Conservation (phyloP, 2,113 vertebrate species). For the Nymphicus hollandicus region DNA sequence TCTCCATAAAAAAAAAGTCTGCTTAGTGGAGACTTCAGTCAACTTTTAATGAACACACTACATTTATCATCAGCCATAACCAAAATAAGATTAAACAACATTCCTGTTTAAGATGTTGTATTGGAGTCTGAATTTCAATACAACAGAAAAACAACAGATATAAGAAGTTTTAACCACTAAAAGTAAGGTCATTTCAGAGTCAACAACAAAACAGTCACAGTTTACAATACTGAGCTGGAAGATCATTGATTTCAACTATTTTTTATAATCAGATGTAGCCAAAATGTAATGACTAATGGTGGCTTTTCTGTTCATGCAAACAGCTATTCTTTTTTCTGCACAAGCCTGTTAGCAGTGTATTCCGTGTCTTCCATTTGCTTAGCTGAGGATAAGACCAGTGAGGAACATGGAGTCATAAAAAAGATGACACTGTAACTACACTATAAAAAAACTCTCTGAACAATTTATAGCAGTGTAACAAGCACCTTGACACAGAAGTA, state of each 20-base stretch:
- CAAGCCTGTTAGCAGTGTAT: not conserved
- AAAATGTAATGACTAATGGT: not conserved
- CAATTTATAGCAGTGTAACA: not conserved
- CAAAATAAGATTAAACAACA: not conserved
- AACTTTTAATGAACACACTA: not conserved
- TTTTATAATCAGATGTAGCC: not conserved
- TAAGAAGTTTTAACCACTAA: not conserved
- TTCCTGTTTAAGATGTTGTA: not conserved
- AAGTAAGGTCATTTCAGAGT: not conserved
- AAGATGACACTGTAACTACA: not conserved
- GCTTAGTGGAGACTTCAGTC: not conserved
- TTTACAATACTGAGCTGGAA: not conserved
- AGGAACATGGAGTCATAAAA: not conserved
- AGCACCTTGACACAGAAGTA: not conserved
- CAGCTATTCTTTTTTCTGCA: not conserved
- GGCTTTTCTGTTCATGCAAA: not conserved
- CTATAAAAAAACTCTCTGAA: not conserved
- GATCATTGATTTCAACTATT: not conserved
- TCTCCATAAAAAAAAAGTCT: accelerated
- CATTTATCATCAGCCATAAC: not conserved
- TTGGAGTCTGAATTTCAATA: not conserved
- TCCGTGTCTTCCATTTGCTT: not conserved
- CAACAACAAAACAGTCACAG: not conserved
- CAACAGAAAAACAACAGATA: not conserved
- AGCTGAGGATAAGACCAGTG: not conserved